Conservation (phyloP, 2,113 vertebrate species). For the Ctenodactylus gundi region DNA sequence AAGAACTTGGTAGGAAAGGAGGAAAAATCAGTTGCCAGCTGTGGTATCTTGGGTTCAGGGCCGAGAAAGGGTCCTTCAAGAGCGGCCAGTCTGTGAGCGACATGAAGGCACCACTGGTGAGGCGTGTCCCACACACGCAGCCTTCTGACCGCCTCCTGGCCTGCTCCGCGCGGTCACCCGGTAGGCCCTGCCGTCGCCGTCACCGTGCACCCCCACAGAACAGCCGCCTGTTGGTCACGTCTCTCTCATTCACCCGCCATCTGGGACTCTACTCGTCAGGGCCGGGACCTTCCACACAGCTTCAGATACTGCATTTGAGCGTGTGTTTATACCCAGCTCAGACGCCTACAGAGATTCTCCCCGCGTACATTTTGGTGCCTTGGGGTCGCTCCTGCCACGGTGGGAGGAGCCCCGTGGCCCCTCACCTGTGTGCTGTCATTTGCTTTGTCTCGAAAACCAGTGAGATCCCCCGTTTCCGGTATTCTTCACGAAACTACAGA, state of each 20-base stretch:
- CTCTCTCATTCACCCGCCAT: background rate
- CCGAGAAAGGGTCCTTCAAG: background rate
- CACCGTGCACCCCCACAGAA: too few relatives aligned
- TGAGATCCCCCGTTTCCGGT: background rate
- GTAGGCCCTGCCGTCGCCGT: too few relatives aligned
- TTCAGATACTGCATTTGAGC: background rate
- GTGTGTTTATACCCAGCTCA: background rate
- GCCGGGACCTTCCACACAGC: background rate
- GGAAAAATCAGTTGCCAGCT: background rate
- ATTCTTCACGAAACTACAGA: background rate
- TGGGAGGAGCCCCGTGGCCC: too few relatives aligned
- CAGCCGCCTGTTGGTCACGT: background rate
- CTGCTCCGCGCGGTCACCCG: too few relatives aligned
- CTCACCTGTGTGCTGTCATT: background rate
- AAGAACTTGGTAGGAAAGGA: background rate
- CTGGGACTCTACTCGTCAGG: background rate
- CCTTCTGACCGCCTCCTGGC: too few relatives aligned
- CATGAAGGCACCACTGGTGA: background rate
- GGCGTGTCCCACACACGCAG: too few relatives aligned
- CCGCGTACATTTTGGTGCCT: background rate
- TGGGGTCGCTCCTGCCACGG: background rate
- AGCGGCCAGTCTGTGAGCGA: background rate
- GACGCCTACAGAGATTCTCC: background rate
- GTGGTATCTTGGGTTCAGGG: background rate
- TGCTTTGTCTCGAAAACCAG: conserved; percentile 28